These are phyloP conservation scores for Xiphorhynchus erythropygius DNA, from an alignment of 2,797 vertebrate species.

Conservation along the genomic window DNA sequence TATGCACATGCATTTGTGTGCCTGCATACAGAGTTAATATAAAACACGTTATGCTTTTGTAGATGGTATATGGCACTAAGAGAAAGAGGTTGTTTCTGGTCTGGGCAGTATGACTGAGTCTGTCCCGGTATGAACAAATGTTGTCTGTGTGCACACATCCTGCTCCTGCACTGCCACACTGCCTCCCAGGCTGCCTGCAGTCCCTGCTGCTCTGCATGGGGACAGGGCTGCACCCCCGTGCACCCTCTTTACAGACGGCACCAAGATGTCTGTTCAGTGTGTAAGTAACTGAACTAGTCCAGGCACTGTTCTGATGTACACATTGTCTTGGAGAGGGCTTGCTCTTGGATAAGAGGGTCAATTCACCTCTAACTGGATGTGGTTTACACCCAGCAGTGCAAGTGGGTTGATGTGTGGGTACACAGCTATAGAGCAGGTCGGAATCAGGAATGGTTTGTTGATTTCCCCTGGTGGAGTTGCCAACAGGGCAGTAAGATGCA, in stretches of 20 bases:
- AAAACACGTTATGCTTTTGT: not conserved
- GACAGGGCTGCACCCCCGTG: not conserved
- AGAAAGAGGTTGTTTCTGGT: not conserved
- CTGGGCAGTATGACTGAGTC: accelerated
- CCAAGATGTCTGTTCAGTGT: accelerated
- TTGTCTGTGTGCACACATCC: accelerated
- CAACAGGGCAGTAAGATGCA: not conserved
- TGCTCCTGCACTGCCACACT: accelerated
- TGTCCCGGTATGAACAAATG: not conserved
- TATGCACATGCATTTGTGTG: not conserved
- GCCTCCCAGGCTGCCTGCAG: not conserved
- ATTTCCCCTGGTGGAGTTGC: not conserved
- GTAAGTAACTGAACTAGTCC: not conserved
- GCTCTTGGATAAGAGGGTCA: accelerated
- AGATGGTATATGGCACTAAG: not conserved
- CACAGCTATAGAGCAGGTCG: not conserved
- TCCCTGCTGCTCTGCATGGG: not conserved
- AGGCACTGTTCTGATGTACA: not conserved
- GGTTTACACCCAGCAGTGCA: not conserved
- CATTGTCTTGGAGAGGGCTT: not conserved
- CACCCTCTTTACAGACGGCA: not conserved
- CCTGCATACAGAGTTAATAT: not conserved
- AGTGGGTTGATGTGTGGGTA: not conserved
- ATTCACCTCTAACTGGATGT: not conserved
- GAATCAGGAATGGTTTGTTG: not conserved